Base-by-base conservation (phyloP, 2,888 invertebrate genomes). In the Drosophila greeni region DNA sequence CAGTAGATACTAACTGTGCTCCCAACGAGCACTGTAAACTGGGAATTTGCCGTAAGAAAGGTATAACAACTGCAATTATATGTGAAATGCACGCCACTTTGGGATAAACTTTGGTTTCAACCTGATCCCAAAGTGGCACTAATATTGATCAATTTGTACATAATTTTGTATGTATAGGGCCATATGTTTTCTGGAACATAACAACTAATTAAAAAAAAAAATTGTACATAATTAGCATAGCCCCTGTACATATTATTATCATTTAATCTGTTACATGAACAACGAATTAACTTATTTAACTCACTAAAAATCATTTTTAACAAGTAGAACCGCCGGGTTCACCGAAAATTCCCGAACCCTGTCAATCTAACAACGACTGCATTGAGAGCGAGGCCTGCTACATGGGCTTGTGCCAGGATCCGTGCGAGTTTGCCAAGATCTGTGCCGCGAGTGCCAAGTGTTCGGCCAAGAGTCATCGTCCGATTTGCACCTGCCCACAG, bases 321-420 rank as follows among this genome's bases (percentile, higher is more conserved):
- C 75, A 78, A 86, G 82, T 92, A 94, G 94, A 93, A 91, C 91
- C 93, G 87, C 92, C 92, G 85, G 93, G 92, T 88, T 91, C 91
- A 88, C 91, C 92, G 85, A 93, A 93, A 89, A 91, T 91, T 88
- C 93, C 92, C 84, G 94, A 93, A 89, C 93, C 94, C 86, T 95
- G 95, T 91, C 92, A 93, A 90, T 93, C 93, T 88, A 94, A 95
- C 90, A 93, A 92, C 87, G 94, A 95, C 90, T 95, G 95, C 90
- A 93, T 94, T 90, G 93, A 93, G 87, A 93, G 91, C 77, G 94
- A 95, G 90, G 94, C 94, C 86, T 95, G 95, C 90, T 94, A 94
- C 90, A 93, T 93, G 92, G 94, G 93, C 85, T 90, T 92, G 82
- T 95, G 95, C 90, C 93, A 93, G 89, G 93, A 95, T 90, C 95